These are phyloP conservation scores for Cherax quadricarinatus DNA, from an alignment of 1,140 invertebrate species.

Conservation along the genomic window DNA sequence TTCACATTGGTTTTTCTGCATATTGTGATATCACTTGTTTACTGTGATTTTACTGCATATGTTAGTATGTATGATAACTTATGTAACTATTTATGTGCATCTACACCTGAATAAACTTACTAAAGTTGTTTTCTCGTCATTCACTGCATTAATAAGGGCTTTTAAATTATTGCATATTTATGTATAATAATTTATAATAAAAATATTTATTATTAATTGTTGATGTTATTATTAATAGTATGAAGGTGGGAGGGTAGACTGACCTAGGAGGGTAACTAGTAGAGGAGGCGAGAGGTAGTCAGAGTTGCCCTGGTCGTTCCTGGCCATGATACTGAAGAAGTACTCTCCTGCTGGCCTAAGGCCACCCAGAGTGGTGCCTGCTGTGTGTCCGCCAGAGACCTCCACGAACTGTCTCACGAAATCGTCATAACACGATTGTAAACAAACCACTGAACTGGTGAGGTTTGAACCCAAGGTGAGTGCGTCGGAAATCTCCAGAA, in stretches of 20 bases:
- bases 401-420: conserved; percentile 36
- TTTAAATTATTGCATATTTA: background rate
- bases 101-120: too few species aligned
- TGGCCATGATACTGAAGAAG: conserved; percentile 90
- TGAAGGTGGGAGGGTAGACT: background rate
- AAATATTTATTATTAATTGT: background rate
- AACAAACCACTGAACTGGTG: too few species aligned
- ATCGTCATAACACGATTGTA: too few species aligned
- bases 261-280: conserved; percentile 6
- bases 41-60: too few species aligned
- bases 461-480: too few species aligned
- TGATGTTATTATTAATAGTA: background rate
- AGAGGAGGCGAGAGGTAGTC: conserved; percentile 79
- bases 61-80: too few species aligned
- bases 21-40: too few species aligned
- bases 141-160: too few species aligned
- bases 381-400: conserved; percentile 85
- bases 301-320: conserved; percentile 91
- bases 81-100: too few species aligned
- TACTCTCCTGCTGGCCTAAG: conserved; percentile 90
- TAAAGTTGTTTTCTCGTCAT: too few species aligned
- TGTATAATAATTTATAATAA: background rate
- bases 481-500: too few species aligned
- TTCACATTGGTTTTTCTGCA: too few species aligned
- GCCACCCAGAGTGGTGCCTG: conserved; percentile 83